These are phyloP conservation scores for Tragelaphus scriptus DNA, from an alignment of 2,113 vertebrate genomes.

Conservation along the genomic window DNA sequence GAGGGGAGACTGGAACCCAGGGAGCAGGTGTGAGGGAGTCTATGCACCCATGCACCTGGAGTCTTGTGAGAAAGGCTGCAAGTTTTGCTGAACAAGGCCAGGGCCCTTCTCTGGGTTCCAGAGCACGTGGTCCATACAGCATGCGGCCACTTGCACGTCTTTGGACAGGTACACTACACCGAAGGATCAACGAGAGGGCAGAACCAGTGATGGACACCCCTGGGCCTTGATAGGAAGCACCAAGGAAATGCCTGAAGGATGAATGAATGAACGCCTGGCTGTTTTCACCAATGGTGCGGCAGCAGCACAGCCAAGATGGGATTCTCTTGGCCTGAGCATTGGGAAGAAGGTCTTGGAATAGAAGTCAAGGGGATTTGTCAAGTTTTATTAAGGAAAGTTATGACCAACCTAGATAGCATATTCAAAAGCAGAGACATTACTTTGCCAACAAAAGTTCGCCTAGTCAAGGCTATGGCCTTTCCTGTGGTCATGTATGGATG, in stretches of 20 bases:
- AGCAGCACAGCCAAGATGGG: fast-evolving
- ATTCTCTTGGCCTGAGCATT: not conserved
- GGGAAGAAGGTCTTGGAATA: not conserved
- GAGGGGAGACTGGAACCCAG: fast-evolving
- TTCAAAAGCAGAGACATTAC: no score
- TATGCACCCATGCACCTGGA: not conserved
- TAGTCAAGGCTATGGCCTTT: no score
- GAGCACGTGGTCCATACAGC: no score
- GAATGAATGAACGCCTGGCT: not conserved
- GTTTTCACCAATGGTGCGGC: not conserved
- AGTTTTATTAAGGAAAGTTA: not conserved
- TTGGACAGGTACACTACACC: not conserved
- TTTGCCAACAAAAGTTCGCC: no score
- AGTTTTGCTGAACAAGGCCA: not conserved
- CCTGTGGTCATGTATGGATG: no score
- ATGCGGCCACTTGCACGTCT: fast-evolving
- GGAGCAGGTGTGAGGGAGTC: not conserved
- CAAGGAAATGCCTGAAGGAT: not conserved
- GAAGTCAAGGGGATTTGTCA: not conserved
- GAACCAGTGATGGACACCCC: fast-evolving
- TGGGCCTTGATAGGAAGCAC: not conserved
- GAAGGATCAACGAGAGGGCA: not conserved
- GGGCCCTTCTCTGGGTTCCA: not conserved
- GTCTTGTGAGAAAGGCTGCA: not conserved
- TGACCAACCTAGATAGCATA: no score